Evolutionary conservation across 35 echinoderm and acorn worm species (phyloP).

Genomic region (Holothuria glaberrima): DNA sequence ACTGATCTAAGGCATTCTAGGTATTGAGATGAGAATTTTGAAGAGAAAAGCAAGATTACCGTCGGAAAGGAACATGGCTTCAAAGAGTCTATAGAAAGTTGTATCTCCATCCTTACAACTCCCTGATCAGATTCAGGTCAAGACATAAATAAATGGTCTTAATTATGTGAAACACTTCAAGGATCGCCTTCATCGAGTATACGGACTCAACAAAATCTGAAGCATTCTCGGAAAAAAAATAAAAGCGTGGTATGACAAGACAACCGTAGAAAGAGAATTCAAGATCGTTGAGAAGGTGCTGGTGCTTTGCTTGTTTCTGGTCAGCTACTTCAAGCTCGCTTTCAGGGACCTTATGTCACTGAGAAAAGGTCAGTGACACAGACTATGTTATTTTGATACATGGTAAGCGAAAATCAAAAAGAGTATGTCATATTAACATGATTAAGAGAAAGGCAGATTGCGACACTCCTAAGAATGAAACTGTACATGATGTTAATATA

Average conservation of each 20-base stretch:
- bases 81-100: too few species aligned
- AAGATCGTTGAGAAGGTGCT: slow-evolving; percentile 9
- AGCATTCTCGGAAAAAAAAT: not conserved
- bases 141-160: not conserved
- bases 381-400: not conserved
- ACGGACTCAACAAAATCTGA: slow-evolving; percentile 37
- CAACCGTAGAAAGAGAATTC: not conserved
- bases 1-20: too few species aligned
- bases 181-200: not conserved
- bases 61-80: slow-evolving; percentile 23
- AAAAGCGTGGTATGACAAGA: slow-evolving; percentile 30
- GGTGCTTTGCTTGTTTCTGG: slow-evolving; percentile 24
- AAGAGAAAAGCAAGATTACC: too few species aligned
- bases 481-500: too few species aligned
- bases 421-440: not conserved
- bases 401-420: slow-evolving; percentile 1
- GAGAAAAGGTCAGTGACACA: slow-evolving; percentile 36
- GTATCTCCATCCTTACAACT: too few species aligned
- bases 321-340: slow-evolving; percentile 21
- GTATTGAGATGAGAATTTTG: too few species aligned
- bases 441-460: slow-evolving; percentile 21
- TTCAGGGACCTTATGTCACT: slow-evolving; percentile 44
- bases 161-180: slow-evolving; percentile 24
- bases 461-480: not conserved
- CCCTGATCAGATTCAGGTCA: slow-evolving; percentile 27